A percentile compares a stretch with the other conserved stretches of the same genome.
Conservation (phyloP, 2,797 vertebrate genomes). For the Gallirallus australis region DNA sequence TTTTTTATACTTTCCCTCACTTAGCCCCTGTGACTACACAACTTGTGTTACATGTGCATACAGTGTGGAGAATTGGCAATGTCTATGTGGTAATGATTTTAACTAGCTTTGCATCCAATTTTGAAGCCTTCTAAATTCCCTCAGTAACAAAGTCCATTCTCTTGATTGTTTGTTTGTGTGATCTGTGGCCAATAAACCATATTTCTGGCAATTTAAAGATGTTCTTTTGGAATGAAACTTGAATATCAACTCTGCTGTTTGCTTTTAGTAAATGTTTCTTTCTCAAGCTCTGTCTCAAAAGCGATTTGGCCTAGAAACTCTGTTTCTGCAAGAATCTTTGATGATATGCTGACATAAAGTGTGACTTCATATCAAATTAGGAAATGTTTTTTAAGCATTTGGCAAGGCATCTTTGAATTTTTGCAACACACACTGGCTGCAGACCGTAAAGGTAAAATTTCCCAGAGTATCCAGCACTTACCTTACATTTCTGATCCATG, state of each 20-base stretch:
- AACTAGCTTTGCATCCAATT: conserved; percentile 13
- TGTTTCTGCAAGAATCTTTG: not conserved
- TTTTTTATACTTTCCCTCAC: not conserved
- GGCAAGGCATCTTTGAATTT: not conserved
- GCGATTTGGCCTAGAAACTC: not conserved
- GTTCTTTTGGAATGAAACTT: not conserved
- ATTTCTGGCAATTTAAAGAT: conserved; percentile 20
- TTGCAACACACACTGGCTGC: not conserved
- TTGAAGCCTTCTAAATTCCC: conserved; percentile 24
- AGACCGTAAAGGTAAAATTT: not conserved
- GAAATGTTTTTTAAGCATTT: not conserved
- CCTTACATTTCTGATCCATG: not conserved
- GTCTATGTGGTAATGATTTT: not conserved
- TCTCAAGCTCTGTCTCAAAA: not conserved
- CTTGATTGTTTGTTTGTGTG: conserved; percentile 16
- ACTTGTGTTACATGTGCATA: not conserved
- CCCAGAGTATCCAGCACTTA: not conserved
- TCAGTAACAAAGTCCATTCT: conserved; percentile 10
- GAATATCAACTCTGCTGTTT: not conserved
- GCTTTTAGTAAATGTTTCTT: conserved; percentile 3
- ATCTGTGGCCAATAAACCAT: not conserved
- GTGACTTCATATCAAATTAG: not conserved
- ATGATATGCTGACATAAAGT: not conserved
- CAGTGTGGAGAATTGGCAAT: not conserved
- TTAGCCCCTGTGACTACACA: not conserved